Conservation (phyloP, 92 coral and sea anemone species). For the Palythoa grandis region DNA sequence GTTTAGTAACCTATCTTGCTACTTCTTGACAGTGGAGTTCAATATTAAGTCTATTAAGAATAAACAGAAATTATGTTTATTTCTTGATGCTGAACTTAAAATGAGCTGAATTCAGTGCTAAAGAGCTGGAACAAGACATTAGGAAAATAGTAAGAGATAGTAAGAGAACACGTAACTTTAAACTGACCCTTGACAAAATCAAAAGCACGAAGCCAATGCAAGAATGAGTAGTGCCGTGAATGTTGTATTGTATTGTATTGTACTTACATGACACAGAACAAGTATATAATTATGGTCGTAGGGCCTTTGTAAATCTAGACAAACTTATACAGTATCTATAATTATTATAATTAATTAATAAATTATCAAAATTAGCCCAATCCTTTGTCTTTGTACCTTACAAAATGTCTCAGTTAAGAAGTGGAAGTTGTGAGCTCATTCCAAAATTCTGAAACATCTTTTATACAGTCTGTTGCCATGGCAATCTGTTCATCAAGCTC, state of each 20-base stretch:
- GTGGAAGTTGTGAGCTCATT: slow-evolving; percentile 61
- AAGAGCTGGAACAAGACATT: not conserved
- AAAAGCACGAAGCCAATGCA: not conserved
- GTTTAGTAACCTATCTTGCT: too few species aligned
- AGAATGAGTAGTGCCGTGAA: not conserved
- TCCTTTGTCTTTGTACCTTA: slow-evolving; percentile 4
- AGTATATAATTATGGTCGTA: not conserved
- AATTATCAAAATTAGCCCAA: not conserved
- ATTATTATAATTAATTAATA: not conserved
- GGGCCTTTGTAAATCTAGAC: not conserved
- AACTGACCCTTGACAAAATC: not conserved
- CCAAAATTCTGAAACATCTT: slow-evolving; percentile 85
- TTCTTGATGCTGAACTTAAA: not conserved
- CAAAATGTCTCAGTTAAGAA: not conserved
- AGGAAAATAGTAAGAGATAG: too few species aligned
- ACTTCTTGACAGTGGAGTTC: too few species aligned
- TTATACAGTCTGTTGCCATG: slow-evolving; percentile 71
- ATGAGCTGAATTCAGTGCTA: too few species aligned
- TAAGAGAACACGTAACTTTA: not conserved
- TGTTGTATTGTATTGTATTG: not conserved
- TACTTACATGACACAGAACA: not conserved
- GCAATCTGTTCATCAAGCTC: slow-evolving; percentile 69
- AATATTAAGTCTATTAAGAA: too few species aligned
- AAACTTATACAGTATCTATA: not conserved
- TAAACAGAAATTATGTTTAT: too few species aligned